Percentiles rank a stretch among this genome's conserved stretches.
Evolutionary conservation across 2,888 invertebrate species (phyloP).

Genomic region (Thalpophila matura): DNA sequence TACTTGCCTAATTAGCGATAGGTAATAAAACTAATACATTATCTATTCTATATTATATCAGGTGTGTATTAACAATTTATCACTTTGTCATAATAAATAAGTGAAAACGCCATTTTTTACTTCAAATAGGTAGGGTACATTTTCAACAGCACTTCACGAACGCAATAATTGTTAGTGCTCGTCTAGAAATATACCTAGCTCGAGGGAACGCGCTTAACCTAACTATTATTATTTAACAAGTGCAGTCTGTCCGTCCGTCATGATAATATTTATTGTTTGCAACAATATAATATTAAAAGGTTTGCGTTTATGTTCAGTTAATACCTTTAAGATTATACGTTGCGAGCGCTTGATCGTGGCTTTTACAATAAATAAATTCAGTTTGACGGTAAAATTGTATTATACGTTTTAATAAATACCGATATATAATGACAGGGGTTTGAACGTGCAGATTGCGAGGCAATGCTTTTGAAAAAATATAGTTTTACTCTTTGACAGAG

Average conservation of each 20-base stretch:
- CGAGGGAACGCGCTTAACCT: conserved; percentile 32
- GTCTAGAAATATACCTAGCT: conserved; percentile 44
- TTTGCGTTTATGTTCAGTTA: conserved; percentile 62
- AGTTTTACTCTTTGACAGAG: conserved; percentile 25
- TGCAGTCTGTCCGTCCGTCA: conserved; percentile 51
- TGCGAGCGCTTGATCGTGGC: conserved; percentile 60
- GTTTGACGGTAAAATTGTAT: conserved; percentile 75
- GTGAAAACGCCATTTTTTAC: conserved; percentile 24
- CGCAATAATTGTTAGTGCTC: conserved; percentile 36
- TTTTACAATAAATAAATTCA: conserved; percentile 74
- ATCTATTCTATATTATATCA: conserved; percentile 10
- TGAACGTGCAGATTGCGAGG: conserved; percentile 62
- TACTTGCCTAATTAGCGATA: no score
- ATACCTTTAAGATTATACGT: conserved; percentile 73
- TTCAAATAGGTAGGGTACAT: conserved; percentile 35
- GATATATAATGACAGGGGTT: conserved; percentile 64
- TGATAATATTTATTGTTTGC: conserved; percentile 66
- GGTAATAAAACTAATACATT: no score
- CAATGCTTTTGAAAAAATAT: conserved; percentile 53
- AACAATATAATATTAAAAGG: conserved; percentile 68
- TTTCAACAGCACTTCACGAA: conserved; percentile 16
- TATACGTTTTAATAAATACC: conserved; percentile 68
- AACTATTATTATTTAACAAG: conserved; percentile 61
- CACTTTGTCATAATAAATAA: conserved; percentile 43
- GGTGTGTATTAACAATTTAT: conserved; percentile 34